Evolutionary conservation across 2,797 vertebrate genomes (phyloP), one percentile per base, ranked within the genome.

Genomic region (Cyprinodon diabolis): DNA sequence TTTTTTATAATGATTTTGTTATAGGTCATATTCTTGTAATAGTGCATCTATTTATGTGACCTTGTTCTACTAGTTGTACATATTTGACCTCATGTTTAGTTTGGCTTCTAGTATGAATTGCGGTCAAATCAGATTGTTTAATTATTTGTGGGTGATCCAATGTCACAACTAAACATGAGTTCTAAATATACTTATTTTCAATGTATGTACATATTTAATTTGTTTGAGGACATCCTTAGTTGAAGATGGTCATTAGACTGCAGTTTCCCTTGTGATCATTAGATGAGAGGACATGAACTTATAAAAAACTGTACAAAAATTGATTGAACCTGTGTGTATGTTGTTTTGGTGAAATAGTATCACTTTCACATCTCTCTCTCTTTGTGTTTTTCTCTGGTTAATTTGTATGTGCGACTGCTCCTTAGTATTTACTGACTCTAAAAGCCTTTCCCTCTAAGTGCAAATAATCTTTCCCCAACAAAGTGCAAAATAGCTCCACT

Each of bases 381-480:
- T 76, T 54, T 47, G 21, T 60, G 57, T 15, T 10, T 37, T 60
- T 14, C 57, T 37, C 57, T 35, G 13, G 30, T 30, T 11, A 45
- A 55, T 74, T 68, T 72, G 37, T 62, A 35, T 83, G 79, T 76
- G 57, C 71, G 66, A 25, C 37, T 81, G 76, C 83, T 85, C 81
- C 90, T 87, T 84, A 25, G 63, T 82, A 74, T 87, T 80, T 89
- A 89, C 91, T 91, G 89, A 92, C 88, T 92, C 85, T 81, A 86
- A 60, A 80, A 70, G 74, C 91, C 88, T 86, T 40, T 77, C 82
- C 80, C 87, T 88, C 84, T 84, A 86, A 91, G 90, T 91, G 90
- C 90, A 89, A 92, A 90, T 90, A 91, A 91, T 91, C 89, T 92
- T 91, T 87, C 84, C 81, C 84, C 60, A 55, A 77, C 89, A 92